Evolutionary conservation across 2,888 invertebrate species (phyloP).

Genomic region (Icerya purchasi): DNA sequence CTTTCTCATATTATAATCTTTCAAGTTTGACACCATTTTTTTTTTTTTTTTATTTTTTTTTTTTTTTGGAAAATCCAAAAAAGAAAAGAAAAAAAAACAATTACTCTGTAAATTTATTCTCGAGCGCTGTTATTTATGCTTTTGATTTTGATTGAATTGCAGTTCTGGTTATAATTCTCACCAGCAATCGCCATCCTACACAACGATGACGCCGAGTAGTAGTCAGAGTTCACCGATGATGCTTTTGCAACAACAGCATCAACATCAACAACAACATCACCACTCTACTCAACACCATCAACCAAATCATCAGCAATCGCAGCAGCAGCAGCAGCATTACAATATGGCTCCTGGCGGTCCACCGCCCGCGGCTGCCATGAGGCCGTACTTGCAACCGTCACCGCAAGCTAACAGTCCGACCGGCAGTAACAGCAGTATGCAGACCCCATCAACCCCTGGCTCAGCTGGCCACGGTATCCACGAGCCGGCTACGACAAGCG

Average conservation of each 20-base stretch:
- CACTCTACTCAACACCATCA: slow-evolving; percentile 10
- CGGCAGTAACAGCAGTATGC: slow-evolving; percentile 13
- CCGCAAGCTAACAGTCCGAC: slow-evolving; percentile 20
- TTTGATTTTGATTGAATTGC: too few relatives aligned
- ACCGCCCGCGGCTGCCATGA: slow-evolving; percentile 24
- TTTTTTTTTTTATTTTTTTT: too few relatives aligned
- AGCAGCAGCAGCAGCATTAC: slow-evolving; percentile 23
- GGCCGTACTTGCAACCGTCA: slow-evolving; percentile 26
- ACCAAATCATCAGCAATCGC: slow-evolving; percentile 16
- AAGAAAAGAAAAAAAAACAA: too few relatives aligned
- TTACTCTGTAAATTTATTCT: too few relatives aligned
- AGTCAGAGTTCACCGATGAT: slow-evolving; percentile 10
- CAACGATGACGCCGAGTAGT: neutral
- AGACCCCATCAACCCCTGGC: slow-evolving; percentile 14
- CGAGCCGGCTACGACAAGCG: slow-evolving; percentile 42
- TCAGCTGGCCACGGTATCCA: slow-evolving; percentile 16
- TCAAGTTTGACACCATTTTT: too few relatives aligned
- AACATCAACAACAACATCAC: neutral
- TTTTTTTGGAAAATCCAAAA: too few relatives aligned
- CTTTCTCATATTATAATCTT: too few relatives aligned
- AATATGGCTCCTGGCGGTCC: slow-evolving; percentile 19
- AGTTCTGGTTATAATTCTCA: neutral
- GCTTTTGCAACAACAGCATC: neutral
- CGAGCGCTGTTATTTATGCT: too few relatives aligned
- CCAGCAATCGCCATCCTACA: neutral